Conservation (phyloP, 2,797 vertebrate genomes). For the Oryzias dopingdopingensis region DNA sequence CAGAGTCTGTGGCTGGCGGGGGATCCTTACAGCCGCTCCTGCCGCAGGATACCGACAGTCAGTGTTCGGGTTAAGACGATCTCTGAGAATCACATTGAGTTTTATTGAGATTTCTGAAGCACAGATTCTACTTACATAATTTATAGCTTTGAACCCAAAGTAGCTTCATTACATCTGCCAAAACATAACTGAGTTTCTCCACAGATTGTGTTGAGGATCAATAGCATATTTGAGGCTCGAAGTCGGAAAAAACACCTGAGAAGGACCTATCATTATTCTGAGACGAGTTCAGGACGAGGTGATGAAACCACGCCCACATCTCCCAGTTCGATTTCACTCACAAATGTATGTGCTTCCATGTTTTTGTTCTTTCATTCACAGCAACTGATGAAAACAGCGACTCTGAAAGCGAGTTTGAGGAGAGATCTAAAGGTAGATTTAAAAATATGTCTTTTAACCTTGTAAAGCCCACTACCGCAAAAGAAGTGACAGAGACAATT, state of each 20-base stretch:
- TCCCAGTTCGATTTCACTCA: neutral
- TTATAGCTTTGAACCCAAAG: too few species aligned
- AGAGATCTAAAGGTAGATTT: constrained; percentile 86
- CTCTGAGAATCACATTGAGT: neutral
- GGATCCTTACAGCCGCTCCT: constrained; percentile 49
- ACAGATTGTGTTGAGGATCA: constrained; percentile 83
- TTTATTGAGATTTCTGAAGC: neutral
- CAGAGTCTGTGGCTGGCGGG: constrained; percentile 36
- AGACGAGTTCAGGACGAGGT: constrained; percentile 89
- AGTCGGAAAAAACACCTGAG: constrained; percentile 87
- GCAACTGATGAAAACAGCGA: constrained; percentile 91
- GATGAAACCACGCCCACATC: constrained; percentile 10
- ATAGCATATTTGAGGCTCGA: constrained; percentile 86
- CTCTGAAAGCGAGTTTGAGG: constrained; percentile 89
- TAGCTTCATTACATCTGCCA: too few species aligned
- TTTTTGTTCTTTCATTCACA: constrained; percentile 41
- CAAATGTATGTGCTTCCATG: neutral
- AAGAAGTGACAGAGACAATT: too few species aligned
- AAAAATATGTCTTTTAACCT: neutral
- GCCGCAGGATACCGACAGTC: constrained; percentile 67
- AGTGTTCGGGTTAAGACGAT: neutral
- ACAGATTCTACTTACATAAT: neutral
- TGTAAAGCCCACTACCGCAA: too few species aligned
- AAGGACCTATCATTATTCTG: constrained; percentile 84
- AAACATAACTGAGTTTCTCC: neutral